Evolutionary conservation across 2,797 vertebrate genomes (phyloP).

Genomic region (Aulostomus chinensis): DNA sequence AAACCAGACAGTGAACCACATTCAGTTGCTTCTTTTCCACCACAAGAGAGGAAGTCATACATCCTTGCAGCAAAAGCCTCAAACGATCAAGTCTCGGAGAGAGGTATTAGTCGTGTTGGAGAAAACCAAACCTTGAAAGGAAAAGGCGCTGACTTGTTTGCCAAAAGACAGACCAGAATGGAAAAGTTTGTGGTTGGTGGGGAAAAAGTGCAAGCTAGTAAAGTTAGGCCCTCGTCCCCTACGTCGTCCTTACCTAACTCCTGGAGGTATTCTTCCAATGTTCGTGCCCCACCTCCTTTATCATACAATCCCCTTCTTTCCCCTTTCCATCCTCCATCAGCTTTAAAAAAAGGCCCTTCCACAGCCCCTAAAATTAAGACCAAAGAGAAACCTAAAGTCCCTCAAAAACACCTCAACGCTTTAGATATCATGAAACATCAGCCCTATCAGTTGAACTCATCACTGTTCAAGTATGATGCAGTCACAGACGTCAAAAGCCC

Average conservation of each 20-base stretch:
- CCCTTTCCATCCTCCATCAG: conserved; percentile 88
- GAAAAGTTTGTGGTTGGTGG: conserved; percentile 93
- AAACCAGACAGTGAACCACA: conserved; percentile 52
- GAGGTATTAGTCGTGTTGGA: conserved; percentile 62
- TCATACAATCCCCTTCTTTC: conserved; percentile 93
- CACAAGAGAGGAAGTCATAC: conserved; percentile 47
- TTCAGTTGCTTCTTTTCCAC: conserved; percentile 71
- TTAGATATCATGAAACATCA: conserved; percentile 98
- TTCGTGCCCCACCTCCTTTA: conserved; percentile 91
- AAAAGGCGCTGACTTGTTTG: conserved; percentile 92
- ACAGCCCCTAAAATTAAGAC: conserved; percentile 69
- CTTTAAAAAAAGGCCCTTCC: conserved; percentile 82
- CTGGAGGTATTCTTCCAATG: conserved; percentile 94
- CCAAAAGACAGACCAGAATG: conserved; percentile 93
- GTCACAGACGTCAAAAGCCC: conserved; percentile 75
- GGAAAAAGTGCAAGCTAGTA: conserved; percentile 87
- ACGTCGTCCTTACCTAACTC: conserved; percentile 88
- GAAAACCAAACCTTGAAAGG: conserved; percentile 85
- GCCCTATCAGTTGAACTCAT: conserved; percentile 91
- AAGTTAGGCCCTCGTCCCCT: conserved; percentile 84
- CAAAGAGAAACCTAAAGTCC: conserved; percentile 83
- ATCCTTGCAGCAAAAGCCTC: conserved; percentile 71
- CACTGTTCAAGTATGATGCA: conserved; percentile 91
- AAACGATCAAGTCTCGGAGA: conserved; percentile 55
- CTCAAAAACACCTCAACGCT: conserved; percentile 86